phyloP scores from a whole-genome alignment of 2,888 invertebrate genomes.

The Habrosyne pyritoides region DNA sequence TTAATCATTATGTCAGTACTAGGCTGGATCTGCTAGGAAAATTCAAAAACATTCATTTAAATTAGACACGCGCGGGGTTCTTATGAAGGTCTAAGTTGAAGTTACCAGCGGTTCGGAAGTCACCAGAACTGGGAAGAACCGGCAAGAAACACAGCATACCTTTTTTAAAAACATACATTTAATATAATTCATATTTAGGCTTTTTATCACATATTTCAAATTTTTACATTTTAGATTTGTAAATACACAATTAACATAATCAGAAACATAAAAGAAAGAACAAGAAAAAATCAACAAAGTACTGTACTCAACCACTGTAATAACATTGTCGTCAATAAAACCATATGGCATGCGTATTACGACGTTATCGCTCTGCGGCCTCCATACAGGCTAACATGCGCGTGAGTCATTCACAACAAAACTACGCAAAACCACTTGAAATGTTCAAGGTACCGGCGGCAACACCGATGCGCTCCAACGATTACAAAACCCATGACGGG shows the following conservation, averaged over 20 bases:
- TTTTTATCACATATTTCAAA: no score
- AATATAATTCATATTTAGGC: no score
- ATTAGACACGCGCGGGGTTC: no score
- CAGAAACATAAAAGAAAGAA: not conserved
- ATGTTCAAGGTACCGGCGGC: constrained; percentile 12
- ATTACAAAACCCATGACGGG: not conserved
- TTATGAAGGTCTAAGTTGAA: no score
- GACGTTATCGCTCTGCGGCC: constrained; percentile 24
- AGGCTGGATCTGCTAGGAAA: no score
- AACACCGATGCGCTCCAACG: not conserved
- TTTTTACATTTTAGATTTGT: no score
- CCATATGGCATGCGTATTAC: constrained; percentile 33
- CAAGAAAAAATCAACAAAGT: not conserved
- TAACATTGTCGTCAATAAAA: constrained; percentile 17
- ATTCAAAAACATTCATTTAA: no score
- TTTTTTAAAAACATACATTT: no score
- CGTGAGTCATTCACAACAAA: constrained; percentile 40
- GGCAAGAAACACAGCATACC: no score
- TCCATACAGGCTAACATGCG: constrained; percentile 21
- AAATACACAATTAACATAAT: not conserved
- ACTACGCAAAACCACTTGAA: constrained; percentile 32
- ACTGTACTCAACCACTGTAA: constrained; percentile 7
- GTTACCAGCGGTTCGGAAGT: no score
- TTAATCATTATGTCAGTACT: no score
- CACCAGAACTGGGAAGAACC: no score